Conservation (phyloP, 2,113 vertebrate species). For the Triplophysa rosa region DNA sequence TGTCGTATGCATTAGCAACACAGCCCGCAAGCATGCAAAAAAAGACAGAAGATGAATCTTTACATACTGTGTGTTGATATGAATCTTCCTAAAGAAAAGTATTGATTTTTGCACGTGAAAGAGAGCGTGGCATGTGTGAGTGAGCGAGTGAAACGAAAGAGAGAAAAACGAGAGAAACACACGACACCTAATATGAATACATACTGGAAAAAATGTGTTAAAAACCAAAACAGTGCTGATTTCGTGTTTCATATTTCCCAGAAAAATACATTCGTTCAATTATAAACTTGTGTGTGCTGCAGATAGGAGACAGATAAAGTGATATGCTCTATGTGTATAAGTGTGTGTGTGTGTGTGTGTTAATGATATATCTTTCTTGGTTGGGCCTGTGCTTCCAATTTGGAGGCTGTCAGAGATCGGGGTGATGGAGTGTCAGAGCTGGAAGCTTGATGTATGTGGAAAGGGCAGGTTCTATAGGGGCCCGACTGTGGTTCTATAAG, state of each 20-base stretch:
- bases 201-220: background rate
- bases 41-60: constrained; percentile 1
- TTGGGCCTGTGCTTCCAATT: constrained; percentile 63
- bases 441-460: constrained; percentile 54
- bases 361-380: constrained; percentile 63
- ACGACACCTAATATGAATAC: constrained; percentile 8
- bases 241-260: background rate
- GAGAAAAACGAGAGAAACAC: constrained; percentile 17
- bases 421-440: constrained; percentile 59
- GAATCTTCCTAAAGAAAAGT: constrained; percentile 1
- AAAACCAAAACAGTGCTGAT: background rate
- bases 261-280: constrained; percentile 27
- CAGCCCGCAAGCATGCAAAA: constrained; percentile 3
- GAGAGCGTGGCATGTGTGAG: background rate
- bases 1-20: background rate
- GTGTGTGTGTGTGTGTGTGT: constrained; percentile 46
- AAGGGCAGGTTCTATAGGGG: constrained; percentile 48
- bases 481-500: constrained; percentile 31
- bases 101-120: constrained; percentile 29
- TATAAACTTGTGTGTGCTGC: constrained; percentile 32
- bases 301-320: constrained; percentile 19
- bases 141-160: constrained; percentile 17
- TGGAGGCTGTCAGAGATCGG: constrained; percentile 60
- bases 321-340: background rate
- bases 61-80: constrained; percentile 22